Evolutionary conservation across 2,888 invertebrate genomes (phyloP).

Genomic region (Acanthosepion lycidas): DNA sequence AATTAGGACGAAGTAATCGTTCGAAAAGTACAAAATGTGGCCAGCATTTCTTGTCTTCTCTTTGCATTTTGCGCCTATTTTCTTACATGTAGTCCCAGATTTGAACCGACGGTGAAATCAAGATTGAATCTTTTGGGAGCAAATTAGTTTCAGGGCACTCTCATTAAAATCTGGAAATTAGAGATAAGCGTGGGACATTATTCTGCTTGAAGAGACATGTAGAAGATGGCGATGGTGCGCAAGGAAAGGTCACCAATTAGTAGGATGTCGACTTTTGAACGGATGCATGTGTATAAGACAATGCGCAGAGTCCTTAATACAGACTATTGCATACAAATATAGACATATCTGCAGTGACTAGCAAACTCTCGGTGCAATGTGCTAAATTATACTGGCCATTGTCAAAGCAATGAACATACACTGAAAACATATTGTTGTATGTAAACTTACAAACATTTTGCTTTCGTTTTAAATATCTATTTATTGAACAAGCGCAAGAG

Average conservation of each 20-base stretch:
- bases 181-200: conserved; percentile 12
- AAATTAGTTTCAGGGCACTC: neutral
- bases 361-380: too few species aligned
- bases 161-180: conserved; percentile 3
- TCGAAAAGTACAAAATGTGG: neutral
- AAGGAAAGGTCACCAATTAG: neutral
- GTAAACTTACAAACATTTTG: too few species aligned
- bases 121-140: neutral
- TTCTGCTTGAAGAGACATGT: neutral
- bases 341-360: too few species aligned
- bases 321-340: neutral
- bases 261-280: neutral
- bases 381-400: too few species aligned
- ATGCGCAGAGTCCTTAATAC: neutral
- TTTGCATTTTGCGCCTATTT: neutral
- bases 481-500: too few species aligned
- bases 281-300: neutral
- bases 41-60: neutral
- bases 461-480: too few species aligned
- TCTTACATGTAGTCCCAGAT: neutral
- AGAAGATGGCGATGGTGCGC: neutral
- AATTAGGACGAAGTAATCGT: neutral
- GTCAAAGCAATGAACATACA: too few species aligned
- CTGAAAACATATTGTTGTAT: too few species aligned
- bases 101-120: neutral